These are phyloP conservation scores for Mythimna lalbum DNA, from an alignment of 2,888 invertebrate species.

Conservation along the genomic window DNA sequence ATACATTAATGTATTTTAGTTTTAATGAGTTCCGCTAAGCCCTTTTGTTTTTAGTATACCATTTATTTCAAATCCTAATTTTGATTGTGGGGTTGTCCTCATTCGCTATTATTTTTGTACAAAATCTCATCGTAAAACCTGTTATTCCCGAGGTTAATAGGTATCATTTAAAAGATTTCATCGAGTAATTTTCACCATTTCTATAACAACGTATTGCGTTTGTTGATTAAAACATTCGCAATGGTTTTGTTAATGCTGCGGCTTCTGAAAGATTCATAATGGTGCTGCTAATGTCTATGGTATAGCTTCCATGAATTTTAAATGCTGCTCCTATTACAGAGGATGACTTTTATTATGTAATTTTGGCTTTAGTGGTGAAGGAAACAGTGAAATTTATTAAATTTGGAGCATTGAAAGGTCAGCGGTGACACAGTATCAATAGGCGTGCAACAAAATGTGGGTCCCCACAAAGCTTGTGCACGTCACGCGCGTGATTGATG, in stretches of 20 bases:
- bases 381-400: conserved; percentile 57
- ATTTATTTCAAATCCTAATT: background rate
- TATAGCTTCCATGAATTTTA: conserved; percentile 53
- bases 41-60: conserved; percentile 1
- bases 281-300: conserved; percentile 55
- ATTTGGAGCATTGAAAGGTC: conserved; percentile 68
- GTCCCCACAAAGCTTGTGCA: conserved; percentile 80
- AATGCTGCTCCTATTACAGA: conserved; percentile 39
- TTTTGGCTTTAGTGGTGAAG: conserved; percentile 47
- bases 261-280: conserved; percentile 68
- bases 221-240: conserved; percentile 64
- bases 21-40: background rate
- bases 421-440: conserved; percentile 76
- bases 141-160: conserved; percentile 69
- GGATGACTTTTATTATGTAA: conserved; percentile 57
- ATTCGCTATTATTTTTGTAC: conserved; percentile 23
- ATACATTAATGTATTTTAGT: background rate
- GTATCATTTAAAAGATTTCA: conserved; percentile 78
- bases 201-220: conserved; percentile 43
- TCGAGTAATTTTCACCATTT: conserved; percentile 68
- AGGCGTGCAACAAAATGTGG: conserved; percentile 77
- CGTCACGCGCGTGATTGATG: conserved; percentile 87
- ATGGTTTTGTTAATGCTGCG: conserved; percentile 69
- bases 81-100: background rate
- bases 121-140: conserved; percentile 49